These are phyloP conservation scores for Lymantria dispar DNA, from an alignment of 2,888 invertebrate genomes.

Conservation along the genomic window DNA sequence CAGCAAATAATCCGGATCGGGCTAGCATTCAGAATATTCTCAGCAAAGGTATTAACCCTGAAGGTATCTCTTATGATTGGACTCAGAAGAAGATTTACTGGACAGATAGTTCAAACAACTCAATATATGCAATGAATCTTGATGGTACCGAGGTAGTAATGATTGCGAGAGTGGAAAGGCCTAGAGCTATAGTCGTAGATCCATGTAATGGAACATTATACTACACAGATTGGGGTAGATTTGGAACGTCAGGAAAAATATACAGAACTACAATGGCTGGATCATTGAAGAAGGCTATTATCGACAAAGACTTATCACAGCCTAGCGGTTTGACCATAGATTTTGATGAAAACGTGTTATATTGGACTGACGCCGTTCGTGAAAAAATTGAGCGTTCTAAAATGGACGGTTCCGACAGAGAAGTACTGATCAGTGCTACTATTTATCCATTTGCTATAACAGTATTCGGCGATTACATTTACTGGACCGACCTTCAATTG, in stretches of 20 bases:
- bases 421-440: conserved; percentile 92
- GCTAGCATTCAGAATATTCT: conserved; percentile 86
- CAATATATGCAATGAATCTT: conserved; percentile 96
- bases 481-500: conserved; percentile 97
- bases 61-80: conserved; percentile 98
- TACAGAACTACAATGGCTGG: conserved; percentile 98
- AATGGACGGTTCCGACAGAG: conserved; percentile 92
- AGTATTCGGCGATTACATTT: conserved; percentile 94
- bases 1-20: conserved; percentile 86
- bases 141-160: conserved; percentile 94
- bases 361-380: conserved; percentile 98
- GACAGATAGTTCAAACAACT: conserved; percentile 97
- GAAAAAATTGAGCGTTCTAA: conserved; percentile 97
- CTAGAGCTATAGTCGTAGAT: conserved; percentile 96
- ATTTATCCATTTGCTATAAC: conserved; percentile 98
- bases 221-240: conserved; percentile 98
- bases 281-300: conserved; percentile 92
- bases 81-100: conserved; percentile 98
- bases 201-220: conserved; percentile 98
- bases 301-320: conserved; percentile 95
- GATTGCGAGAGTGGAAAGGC: conserved; percentile 96
- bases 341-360: conserved; percentile 94
- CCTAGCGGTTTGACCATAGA: conserved; percentile 98
- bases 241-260: conserved; percentile 96
- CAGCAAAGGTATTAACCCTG: conserved; percentile 92